Conservation (phyloP, 1,140 invertebrate species). For the Procambarus virginalis region DNA sequence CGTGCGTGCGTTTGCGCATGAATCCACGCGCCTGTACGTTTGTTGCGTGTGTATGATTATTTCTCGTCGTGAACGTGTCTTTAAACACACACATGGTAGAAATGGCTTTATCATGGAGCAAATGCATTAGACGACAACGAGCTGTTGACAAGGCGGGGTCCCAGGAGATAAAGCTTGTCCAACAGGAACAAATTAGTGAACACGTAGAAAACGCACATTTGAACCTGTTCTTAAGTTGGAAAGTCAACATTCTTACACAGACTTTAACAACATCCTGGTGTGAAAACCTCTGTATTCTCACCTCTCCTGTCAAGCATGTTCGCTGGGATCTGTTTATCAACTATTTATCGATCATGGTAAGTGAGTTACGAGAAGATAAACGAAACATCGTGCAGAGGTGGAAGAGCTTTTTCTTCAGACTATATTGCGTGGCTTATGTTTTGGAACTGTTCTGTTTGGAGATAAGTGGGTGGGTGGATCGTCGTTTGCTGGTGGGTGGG, state of each 20-base stretch:
- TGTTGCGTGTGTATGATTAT: background rate
- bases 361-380: background rate
- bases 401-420: background rate
- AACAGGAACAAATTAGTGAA: too few species aligned
- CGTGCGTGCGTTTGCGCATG: background rate
- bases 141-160: too few species aligned
- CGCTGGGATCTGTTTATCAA: background rate
- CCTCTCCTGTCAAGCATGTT: background rate
- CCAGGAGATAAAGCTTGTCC: too few species aligned
- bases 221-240: too few species aligned
- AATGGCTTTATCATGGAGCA: too few species aligned
- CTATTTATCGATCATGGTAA: background rate
- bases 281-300: too few species aligned
- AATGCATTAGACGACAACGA: too few species aligned
- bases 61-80: background rate
- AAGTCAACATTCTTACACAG: too few species aligned
- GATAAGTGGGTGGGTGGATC: background rate
- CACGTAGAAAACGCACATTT: too few species aligned
- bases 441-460: background rate
- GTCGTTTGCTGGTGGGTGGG: too few species aligned
- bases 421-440: background rate
- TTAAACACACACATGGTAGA: too few species aligned
- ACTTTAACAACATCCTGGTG: too few species aligned
- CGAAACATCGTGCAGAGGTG: background rate
- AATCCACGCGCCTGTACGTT: background rate